These are phyloP conservation scores for Macrotis lagotis DNA, from an alignment of 2,113 vertebrate genomes.

Conservation along the genomic window DNA sequence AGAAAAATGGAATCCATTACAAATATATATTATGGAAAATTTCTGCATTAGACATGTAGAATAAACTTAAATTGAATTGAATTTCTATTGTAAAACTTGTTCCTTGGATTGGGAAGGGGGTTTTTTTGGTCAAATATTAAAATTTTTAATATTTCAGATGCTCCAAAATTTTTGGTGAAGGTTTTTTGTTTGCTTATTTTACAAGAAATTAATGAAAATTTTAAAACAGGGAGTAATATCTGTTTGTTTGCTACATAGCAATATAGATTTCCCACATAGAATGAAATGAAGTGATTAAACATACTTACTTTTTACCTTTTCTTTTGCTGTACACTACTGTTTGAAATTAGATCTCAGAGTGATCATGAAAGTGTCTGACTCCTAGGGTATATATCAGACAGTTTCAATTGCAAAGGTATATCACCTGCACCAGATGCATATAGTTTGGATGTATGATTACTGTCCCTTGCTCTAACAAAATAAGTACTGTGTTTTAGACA, in stretches of 20 bases:
- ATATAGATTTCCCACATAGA: not conserved
- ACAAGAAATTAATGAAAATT: not conserved
- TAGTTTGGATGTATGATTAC: conserved; percentile 10
- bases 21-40: not conserved
- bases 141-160: not conserved
- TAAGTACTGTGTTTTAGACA: not conserved
- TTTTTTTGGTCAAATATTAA: not conserved
- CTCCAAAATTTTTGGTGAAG: conserved; percentile 14
- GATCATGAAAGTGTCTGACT: conserved; percentile 41
- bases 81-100: not conserved
- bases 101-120: conserved; percentile 23
- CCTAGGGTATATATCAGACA: not conserved
- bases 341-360: not conserved
- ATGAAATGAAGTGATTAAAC: not conserved
- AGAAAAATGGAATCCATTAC: not conserved
- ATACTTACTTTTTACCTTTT: conserved; percentile 1
- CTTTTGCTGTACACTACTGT: conserved; percentile 35
- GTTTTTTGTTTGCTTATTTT: not conserved
- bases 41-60: not conserved
- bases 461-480: not conserved
- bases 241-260: not conserved
- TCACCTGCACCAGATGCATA: conserved; percentile 20
- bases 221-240: not conserved
- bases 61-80: not conserved
- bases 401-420: not conserved